phyloP scores from a whole-genome alignment of 2,888 invertebrate species.

The Andrena fulva region DNA sequence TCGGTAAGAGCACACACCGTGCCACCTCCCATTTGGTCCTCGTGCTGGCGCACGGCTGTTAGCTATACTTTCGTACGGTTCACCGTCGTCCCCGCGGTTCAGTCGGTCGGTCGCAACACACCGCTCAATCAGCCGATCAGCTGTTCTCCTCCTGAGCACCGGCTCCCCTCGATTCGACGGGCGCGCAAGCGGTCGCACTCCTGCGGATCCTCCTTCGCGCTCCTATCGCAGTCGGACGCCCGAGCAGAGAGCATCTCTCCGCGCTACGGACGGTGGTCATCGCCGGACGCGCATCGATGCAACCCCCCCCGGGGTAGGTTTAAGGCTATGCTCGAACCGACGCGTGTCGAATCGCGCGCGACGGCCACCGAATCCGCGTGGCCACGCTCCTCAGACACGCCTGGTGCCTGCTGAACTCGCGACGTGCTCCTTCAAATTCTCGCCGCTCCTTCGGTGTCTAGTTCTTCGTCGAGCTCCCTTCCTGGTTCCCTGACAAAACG shows the following conservation, averaged over 20 bases:
- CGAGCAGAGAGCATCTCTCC: background rate
- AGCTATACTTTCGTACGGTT: conserved; percentile 66
- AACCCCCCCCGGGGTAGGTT: background rate
- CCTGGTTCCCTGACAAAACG: too few relatives aligned
- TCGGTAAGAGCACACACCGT: conserved; percentile 72
- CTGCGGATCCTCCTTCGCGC: conserved; percentile 3
- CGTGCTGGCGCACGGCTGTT: conserved; percentile 62
- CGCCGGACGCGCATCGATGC: background rate
- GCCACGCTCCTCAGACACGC: background rate
- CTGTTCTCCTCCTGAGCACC: conserved; percentile 32
- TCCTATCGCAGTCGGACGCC: too few relatives aligned
- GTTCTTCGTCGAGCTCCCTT: background rate
- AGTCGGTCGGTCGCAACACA: conserved; percentile 71
- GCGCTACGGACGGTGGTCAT: background rate
- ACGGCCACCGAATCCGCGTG: conserved; percentile 14
- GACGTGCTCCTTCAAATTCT: background rate
- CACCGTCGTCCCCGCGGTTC: conserved; percentile 64
- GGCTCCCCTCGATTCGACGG: background rate
- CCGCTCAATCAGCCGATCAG: conserved; percentile 68
- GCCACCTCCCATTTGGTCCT: conserved; percentile 75
- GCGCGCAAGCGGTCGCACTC: background rate
- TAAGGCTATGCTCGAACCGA: conserved; percentile 26
- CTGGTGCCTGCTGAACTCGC: background rate
- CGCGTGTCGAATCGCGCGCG: conserved; percentile 24
- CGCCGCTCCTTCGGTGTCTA: background rate